Conservation (phyloP, 35 echinoderm and acorn worm genomes). For the Apostichopus japonicus region DNA sequence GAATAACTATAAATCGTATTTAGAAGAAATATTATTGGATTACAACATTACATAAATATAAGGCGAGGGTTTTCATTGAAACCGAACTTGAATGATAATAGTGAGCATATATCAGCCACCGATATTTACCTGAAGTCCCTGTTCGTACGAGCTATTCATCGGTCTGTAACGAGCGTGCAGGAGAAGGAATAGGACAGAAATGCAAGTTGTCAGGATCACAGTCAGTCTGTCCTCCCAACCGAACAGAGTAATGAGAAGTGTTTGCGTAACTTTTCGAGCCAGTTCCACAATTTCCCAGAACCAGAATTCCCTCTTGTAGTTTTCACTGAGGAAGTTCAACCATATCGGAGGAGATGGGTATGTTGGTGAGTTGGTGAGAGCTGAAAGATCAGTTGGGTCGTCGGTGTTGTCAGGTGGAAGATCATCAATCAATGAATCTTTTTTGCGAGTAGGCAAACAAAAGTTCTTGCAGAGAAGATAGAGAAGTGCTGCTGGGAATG, state of each 20-base stretch:
- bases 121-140: constrained; percentile 51
- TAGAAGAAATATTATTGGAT: too few species aligned
- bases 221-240: constrained; percentile 39
- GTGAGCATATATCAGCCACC: too few species aligned
- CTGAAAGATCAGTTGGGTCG: neutral
- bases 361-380: neutral
- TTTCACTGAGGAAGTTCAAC: constrained; percentile 65
- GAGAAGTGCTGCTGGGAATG: constrained; percentile 47
- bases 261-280: constrained; percentile 57
- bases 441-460: neutral
- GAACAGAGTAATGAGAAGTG: constrained; percentile 46
- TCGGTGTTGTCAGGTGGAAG: neutral
- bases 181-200: constrained; percentile 54
- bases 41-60: too few species aligned
- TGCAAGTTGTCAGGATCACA: constrained; percentile 7
- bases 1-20: too few species aligned
- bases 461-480: constrained; percentile 7
- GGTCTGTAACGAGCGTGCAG: constrained; percentile 45
- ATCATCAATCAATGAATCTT: neutral
- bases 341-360: neutral
- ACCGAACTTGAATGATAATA: too few species aligned
- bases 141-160: constrained; percentile 44
- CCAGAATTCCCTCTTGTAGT: constrained; percentile 70
- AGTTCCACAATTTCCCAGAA: constrained; percentile 76
- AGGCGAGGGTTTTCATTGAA: too few species aligned